Evolutionary conservation across 1,140 invertebrate species (phyloP), one percentile per base, ranked within the genome.

Genomic region (Alviniconcha marisindica): DNA sequence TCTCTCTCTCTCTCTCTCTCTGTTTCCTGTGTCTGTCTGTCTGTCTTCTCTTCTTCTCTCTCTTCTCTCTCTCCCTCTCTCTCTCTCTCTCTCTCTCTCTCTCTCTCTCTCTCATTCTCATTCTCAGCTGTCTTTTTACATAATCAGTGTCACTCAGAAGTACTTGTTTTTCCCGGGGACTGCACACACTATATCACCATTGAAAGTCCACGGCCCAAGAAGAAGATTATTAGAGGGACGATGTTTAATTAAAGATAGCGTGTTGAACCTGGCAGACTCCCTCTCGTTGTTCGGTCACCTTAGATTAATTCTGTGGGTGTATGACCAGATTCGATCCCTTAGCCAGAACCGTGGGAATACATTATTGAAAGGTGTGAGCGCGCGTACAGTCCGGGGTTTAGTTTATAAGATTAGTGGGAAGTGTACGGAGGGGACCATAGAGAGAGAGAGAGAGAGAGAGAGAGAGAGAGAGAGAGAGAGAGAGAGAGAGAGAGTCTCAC

Each of bases 31-130:
- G n/a, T n/a, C n/a, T n/a, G 15, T n/a, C n/a, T n/a, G n/a, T n/a
- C n/a, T n/a, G n/a, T n/a, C n/a, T n/a, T n/a, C n/a, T n/a, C n/a
- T n/a, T n/a, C n/a, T n/a, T 56, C 24, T 69, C 63, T 24, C 63
- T 24, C 7, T 56, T 69, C 7, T 69, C 24, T 69, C 63, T 69
- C 24, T 7, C 63, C 33, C 63, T 69, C 7, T 69, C 24, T 69
- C 63, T 10, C 24, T 69, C 63, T 24, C 63, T n/a, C 24, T 69
- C 63, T 24, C 63, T 24, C 7, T 69, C 7, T 69, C 24, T 69
- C 63, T 69, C 24, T 7, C 63, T 24, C 63, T 69, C 7, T 69
- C 24, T 69, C 63, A 69, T 69, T 69, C 63, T 24, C 63, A 69
- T 69, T 7, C 24, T 24, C 63, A 31, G 5, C 24, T 36, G 5